A percentile compares a stretch with the other conserved stretches of the same genome.
Evolutionary conservation across 2,888 invertebrate species (phyloP).

Genomic region (Disparrhopalites patrizii): DNA sequence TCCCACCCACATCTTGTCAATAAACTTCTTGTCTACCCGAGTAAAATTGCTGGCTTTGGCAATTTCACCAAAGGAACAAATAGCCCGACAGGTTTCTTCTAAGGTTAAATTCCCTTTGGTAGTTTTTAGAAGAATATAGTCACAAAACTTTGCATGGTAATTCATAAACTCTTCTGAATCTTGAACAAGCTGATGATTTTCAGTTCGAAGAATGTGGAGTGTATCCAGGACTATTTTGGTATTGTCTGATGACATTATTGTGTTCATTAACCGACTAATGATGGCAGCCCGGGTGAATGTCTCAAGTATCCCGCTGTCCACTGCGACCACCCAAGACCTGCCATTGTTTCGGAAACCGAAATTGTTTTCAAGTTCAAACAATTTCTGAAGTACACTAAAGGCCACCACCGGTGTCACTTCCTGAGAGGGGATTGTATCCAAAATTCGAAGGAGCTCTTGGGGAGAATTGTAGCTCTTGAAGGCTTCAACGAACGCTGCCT

Average conservation of each 20-base stretch:
- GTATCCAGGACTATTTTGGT: constrained; percentile 53
- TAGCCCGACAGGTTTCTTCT: constrained; percentile 60
- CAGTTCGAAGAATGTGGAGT: constrained; percentile 51
- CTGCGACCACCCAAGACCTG: constrained; percentile 48
- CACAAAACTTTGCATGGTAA: constrained; percentile 57
- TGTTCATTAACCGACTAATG: constrained; percentile 55
- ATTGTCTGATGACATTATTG: constrained; percentile 53
- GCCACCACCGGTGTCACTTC: constrained; percentile 53
- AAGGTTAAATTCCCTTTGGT: constrained; percentile 60
- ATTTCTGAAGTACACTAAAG: constrained; percentile 53
- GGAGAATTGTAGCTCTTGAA: constrained; percentile 50
- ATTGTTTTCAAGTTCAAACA: constrained; percentile 54
- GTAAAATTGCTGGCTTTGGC: constrained; percentile 48
- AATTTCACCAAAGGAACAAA: constrained; percentile 57
- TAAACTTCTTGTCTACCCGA: constrained; percentile 55
- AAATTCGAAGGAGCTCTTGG: constrained; percentile 52
- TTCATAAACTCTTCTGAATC: constrained; percentile 49
- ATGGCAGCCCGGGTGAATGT: constrained; percentile 53
- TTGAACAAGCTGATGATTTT: constrained; percentile 8
- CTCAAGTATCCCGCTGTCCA: constrained; percentile 49
- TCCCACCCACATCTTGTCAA: constrained; percentile 66
- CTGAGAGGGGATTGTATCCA: constrained; percentile 51
- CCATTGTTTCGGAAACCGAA: constrained; percentile 49
- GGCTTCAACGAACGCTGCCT: constrained; percentile 50
- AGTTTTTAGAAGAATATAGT: constrained; percentile 61